phyloP scores from a whole-genome alignment of 2,113 vertebrate genomes.

The Cyanoliseus patagonus region DNA sequence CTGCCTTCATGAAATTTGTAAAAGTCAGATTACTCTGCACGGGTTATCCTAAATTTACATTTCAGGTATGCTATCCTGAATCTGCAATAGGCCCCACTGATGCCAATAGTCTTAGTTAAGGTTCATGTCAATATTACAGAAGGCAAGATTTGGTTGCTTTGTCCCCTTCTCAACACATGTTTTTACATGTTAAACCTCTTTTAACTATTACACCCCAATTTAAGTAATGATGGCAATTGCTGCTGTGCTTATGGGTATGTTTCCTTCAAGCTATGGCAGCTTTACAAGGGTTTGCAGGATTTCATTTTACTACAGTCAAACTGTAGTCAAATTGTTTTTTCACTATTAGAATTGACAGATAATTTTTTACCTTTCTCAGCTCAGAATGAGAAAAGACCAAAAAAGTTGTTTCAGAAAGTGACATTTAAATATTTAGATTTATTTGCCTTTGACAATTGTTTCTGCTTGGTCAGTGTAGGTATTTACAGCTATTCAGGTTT shows the following conservation, averaged over 20 bases:
- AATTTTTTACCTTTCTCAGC: not conserved
- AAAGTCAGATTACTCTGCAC: not conserved
- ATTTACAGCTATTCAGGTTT: not conserved
- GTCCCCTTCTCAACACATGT: not conserved
- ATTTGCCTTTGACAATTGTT: not conserved
- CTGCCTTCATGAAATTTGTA: not conserved
- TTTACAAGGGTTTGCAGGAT: constrained; percentile 22
- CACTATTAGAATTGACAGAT: constrained; percentile 12
- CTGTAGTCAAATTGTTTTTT: not conserved
- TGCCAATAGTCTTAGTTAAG: not conserved
- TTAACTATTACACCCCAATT: constrained; percentile 2
- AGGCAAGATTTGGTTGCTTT: not conserved
- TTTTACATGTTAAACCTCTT: not conserved
- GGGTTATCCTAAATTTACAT: not conserved
- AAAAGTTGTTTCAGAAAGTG: not conserved
- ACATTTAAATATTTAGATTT: not conserved
- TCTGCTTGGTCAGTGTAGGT: not conserved
- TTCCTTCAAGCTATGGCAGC: constrained; percentile 20
- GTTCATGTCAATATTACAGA: not conserved
- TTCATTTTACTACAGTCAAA: constrained; percentile 9
- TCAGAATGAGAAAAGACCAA: not conserved
- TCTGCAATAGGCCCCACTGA: not conserved
- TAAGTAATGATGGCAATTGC: constrained; percentile 32
- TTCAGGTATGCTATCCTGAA: not conserved
- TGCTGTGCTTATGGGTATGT: not conserved